These are phyloP conservation scores for Thamnaconus septentrionalis DNA, from an alignment of 2,113 vertebrate species.

Conservation along the genomic window DNA sequence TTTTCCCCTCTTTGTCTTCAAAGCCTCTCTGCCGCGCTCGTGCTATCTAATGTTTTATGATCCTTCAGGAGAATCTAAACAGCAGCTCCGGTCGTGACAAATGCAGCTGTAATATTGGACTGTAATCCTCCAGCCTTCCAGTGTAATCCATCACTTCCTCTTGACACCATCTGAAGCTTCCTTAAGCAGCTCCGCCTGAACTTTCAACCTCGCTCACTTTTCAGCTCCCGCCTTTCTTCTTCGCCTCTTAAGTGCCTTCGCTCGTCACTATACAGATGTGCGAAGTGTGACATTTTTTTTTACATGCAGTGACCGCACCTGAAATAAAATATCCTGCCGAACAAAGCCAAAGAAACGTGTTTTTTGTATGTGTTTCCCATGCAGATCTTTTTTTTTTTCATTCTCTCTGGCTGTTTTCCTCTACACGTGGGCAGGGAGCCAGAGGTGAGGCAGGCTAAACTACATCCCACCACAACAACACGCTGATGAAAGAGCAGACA, in stretches of 20 bases:
- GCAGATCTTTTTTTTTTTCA: conserved; percentile 14
- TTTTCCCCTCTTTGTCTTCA: neutral
- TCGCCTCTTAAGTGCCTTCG: conserved; percentile 35
- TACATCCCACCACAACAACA: conserved; percentile 32
- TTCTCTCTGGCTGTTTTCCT: neutral
- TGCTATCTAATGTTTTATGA: conserved; percentile 30
- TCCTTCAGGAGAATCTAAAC: conserved; percentile 40
- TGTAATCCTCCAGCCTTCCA: conserved; percentile 43
- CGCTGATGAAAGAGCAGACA: conserved; percentile 35
- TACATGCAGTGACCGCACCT: too few species aligned
- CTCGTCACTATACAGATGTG: neutral
- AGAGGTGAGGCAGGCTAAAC: conserved; percentile 41
- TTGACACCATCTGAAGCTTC: conserved; percentile 39
- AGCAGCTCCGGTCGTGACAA: conserved; percentile 59
- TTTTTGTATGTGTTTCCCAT: neutral
- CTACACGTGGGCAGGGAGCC: conserved; percentile 18
- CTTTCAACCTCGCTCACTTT: conserved; percentile 29
- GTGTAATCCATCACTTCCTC: conserved; percentile 50
- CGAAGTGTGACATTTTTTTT: too few species aligned
- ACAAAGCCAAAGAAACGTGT: too few species aligned
- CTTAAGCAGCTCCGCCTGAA: conserved; percentile 43
- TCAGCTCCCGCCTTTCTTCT: conserved; percentile 37
- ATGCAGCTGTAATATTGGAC: conserved; percentile 38
- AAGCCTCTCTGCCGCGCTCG: conserved; percentile 25
- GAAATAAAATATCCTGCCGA: too few species aligned